phyloP scores from a whole-genome alignment of 2,797 vertebrate genomes.

The Rhabdophis nuchalis region DNA sequence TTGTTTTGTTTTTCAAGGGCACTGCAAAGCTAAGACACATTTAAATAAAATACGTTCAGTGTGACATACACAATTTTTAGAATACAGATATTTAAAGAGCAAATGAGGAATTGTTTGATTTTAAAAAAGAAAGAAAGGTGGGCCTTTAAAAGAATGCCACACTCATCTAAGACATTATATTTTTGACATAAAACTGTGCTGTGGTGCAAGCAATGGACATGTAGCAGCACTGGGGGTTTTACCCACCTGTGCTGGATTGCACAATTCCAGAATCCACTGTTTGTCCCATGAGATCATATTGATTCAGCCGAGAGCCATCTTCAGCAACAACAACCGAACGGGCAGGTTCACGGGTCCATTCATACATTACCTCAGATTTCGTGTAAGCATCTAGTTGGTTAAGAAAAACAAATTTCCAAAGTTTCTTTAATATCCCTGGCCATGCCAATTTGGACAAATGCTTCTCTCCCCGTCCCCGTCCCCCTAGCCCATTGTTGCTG shows the following conservation, averaged over 20 bases:
- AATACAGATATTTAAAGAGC: neutral
- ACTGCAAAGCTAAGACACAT: neutral
- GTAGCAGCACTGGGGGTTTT: neutral
- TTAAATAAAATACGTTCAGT: neutral
- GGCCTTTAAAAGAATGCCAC: neutral
- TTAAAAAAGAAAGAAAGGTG: neutral
- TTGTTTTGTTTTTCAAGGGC: neutral
- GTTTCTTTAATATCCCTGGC: neutral
- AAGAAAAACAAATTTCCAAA: conserved; percentile 35
- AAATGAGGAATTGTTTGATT: neutral
- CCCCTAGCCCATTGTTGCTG: neutral
- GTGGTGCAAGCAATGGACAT: neutral
- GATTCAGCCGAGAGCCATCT: conserved; percentile 93
- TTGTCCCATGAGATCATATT: conserved; percentile 96
- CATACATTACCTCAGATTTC: conserved; percentile 92
- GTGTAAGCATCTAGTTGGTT: conserved; percentile 88
- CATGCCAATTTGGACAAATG: neutral
- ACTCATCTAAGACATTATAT: neutral
- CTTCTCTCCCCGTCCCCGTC: accelerated
- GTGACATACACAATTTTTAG: neutral
- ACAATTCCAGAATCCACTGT: conserved; percentile 94
- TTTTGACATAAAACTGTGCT: neutral
- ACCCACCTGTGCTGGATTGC: conserved; percentile 93
- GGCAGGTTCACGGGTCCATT: conserved; percentile 91
- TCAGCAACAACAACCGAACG: conserved; percentile 96